Evolutionary conservation across 1,140 invertebrate genomes (phyloP), one percentile per base, ranked within the genome.

Genomic region (Cotesia typhae): DNA sequence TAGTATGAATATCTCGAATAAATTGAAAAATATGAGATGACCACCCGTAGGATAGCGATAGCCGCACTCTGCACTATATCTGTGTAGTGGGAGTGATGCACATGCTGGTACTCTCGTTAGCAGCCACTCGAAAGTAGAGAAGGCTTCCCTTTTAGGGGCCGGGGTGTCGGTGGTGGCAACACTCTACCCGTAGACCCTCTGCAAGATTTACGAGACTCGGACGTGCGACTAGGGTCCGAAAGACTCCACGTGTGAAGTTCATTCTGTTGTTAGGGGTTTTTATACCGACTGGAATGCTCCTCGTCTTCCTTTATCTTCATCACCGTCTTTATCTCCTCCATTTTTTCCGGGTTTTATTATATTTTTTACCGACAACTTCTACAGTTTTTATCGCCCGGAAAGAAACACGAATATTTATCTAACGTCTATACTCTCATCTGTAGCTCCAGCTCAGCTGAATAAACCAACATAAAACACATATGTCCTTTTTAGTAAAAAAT

Each of bases 171-270:
- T 4, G 12, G 12, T 14, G 53, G 53, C n/a, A 20, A 55, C n/a
- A 55, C 41, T 9, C 41, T 6, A 47, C 41, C 41, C 41, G 66
- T 47, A 38, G 63, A 65, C 63, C 37, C 63, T 51, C 41, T 67
- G 52, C 66, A 67, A 67, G 66, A 67, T 67, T 67, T 67, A 67
- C 66, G 66, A 67, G 66, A 51, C 17, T 35, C 51, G 66, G 66
- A 67, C 66, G 36, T 67, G 51, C 51, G 41, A 67, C 66, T 52
- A 55, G 51, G 36, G 20, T 55, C 53, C 66, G 51, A 67, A 41
- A 67, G 52, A 37, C 66, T 36, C n/a, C 63, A 65, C 63, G 41
- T 51, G 63, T 37, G n/a, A 65, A 17, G 12, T 36, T 65, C 35
- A n/a, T 38, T 17, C 7, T 20, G 63, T 59, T 59, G 57, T 28